Conservation (phyloP, 64 coral and sea anemone genomes). For the Montipora foliosa region DNA sequence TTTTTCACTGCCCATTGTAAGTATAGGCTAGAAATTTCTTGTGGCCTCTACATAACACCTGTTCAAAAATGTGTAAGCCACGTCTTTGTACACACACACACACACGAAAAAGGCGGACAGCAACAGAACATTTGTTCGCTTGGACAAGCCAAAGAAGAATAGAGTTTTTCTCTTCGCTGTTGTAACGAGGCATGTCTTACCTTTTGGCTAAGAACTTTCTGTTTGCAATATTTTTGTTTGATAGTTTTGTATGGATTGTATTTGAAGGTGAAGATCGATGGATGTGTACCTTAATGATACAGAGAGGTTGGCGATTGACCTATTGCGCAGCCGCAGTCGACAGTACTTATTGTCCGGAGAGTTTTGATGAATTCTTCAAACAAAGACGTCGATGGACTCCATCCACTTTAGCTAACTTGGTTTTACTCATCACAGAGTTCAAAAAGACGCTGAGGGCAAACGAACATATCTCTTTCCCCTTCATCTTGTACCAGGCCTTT, state of each 20-base stretch:
- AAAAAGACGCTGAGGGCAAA: conserved; percentile 50
- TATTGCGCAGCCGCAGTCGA: conserved; percentile 97
- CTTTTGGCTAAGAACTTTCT: no score
- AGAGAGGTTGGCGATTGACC: conserved; percentile 84
- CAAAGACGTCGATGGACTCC: conserved; percentile 97
- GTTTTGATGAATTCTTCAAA: conserved; percentile 95
- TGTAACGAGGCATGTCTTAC: no score
- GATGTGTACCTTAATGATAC: conserved; percentile 93
- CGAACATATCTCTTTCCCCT: conserved; percentile 73
- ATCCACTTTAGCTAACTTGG: conserved; percentile 87
- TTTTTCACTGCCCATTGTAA: no score
- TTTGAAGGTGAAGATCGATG: conserved; percentile 94
- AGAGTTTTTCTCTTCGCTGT: no score
- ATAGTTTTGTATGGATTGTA: not conserved
- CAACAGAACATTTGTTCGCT: no score
- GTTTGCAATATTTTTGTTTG: no score
- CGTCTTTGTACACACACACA: no score
- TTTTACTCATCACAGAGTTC: conserved; percentile 82
- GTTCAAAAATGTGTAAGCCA: no score
- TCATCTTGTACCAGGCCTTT: conserved; percentile 78
- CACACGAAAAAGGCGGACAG: no score
- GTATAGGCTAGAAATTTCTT: no score
- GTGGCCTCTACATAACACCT: no score
- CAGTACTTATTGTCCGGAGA: conserved; percentile 88
- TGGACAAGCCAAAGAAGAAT: no score